Percentiles rank a stretch among this genome's conserved stretches.
phyloP scores from a whole-genome alignment of 2,797 vertebrate genomes.

The Orestias chungarensis region DNA sequence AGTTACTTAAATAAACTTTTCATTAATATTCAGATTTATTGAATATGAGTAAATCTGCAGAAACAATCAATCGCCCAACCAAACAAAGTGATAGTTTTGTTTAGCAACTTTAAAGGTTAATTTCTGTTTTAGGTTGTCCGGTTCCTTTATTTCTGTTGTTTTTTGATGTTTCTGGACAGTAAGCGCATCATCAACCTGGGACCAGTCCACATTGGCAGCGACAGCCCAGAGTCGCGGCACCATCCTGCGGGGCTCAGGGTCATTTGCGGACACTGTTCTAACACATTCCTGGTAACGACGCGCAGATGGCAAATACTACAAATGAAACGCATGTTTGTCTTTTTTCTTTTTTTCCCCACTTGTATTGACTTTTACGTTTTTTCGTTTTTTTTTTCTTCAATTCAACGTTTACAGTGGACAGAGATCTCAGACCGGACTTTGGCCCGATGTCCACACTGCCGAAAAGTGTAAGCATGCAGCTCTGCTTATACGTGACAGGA shows the following conservation, averaged over 20 bases:
- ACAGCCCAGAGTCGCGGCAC: conserved; percentile 81
- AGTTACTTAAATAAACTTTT: neutral
- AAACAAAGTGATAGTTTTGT: neutral
- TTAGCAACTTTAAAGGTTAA: neutral
- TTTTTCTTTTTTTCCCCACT: no score
- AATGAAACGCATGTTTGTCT: no score
- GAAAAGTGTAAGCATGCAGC: conserved; percentile 85
- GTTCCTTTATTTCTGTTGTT: neutral
- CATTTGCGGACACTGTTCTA: conserved; percentile 88
- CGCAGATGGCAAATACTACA: neutral
- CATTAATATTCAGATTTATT: neutral
- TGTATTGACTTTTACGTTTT: neutral
- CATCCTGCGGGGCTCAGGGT: conserved; percentile 84
- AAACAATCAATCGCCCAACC: neutral
- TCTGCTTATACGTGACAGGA: neutral
- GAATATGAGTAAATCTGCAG: neutral
- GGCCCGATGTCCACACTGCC: conserved; percentile 89
- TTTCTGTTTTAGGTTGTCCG: neutral
- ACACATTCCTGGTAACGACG: conserved; percentile 87
- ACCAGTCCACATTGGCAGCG: conserved; percentile 81
- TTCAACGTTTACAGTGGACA: conserved; percentile 79
- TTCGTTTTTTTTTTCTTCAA: neutral
- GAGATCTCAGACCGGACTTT: conserved; percentile 87
- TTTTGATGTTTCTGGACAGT: conserved; percentile 56
- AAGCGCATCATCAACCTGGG: conserved; percentile 90